phyloP scores from a whole-genome alignment of 2,888 invertebrate genomes.

The Allygus modestus region DNA sequence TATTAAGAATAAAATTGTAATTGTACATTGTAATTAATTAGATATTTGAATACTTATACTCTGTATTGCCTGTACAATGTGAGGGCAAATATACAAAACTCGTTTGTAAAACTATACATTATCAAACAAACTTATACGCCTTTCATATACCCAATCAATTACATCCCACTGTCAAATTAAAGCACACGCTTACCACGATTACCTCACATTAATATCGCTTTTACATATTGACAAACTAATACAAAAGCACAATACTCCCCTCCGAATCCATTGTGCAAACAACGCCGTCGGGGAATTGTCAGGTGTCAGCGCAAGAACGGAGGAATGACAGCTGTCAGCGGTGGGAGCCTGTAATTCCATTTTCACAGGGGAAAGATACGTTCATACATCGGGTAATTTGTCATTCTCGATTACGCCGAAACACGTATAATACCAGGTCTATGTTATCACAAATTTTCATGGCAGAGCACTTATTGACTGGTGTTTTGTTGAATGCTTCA shows the following conservation, averaged over 20 bases:
- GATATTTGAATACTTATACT: too few species aligned
- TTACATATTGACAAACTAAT: conserved; percentile 9
- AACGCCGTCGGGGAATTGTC: conserved; percentile 38
- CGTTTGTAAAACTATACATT: too few species aligned
- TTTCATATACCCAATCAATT: too few species aligned
- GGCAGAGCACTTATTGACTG: background rate
- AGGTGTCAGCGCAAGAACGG: conserved; percentile 35
- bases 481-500: background rate
- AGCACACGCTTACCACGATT: too few species aligned
- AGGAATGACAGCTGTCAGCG: conserved; percentile 52
- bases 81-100: too few species aligned
- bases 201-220: background rate
- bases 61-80: too few species aligned
- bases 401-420: conserved; percentile 16
- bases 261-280: background rate
- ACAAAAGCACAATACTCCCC: conserved; percentile 13
- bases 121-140: too few species aligned
- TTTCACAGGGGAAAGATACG: conserved; percentile 47
- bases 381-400: conserved; percentile 48
- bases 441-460: conserved; percentile 1
- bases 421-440: conserved; percentile 13
- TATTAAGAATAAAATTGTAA: too few species aligned
- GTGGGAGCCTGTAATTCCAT: conserved; percentile 36
- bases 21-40: too few species aligned
- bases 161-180: too few species aligned